A percentile compares a stretch with the other conserved stretches of the same genome.
Conservation (phyloP, 2,113 vertebrate species). For the Guaruba guarouba region DNA sequence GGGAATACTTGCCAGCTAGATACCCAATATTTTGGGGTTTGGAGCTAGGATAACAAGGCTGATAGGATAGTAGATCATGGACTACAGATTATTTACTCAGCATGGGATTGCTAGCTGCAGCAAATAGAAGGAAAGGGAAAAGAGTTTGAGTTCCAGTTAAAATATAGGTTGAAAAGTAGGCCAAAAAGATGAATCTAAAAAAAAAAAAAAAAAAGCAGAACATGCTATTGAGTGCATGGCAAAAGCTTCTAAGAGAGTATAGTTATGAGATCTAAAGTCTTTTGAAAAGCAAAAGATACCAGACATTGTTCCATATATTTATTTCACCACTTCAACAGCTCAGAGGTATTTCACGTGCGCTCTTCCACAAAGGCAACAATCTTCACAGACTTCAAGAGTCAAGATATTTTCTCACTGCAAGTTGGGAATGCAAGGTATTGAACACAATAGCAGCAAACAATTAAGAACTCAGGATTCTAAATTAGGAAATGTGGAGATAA, state of each 20-base stretch:
- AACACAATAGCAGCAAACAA: constrained; percentile 1
- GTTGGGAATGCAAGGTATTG: background rate
- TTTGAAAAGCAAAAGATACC: constrained; percentile 58
- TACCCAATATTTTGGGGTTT: constrained; percentile 55
- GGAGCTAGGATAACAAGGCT: constrained; percentile 71
- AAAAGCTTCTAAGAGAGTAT: constrained; percentile 33
- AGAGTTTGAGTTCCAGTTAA: constrained; percentile 67
- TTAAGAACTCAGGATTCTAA: background rate
- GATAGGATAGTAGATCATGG: constrained; percentile 69
- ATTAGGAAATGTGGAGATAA: background rate
- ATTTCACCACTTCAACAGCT: constrained; percentile 5
- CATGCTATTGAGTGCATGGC: background rate
- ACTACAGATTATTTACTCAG: constrained; percentile 77
- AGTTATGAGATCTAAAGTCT: constrained; percentile 44
- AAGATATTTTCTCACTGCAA: background rate
- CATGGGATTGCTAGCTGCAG: constrained; percentile 66
- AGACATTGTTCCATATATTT: constrained; percentile 39
- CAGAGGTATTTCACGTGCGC: constrained; percentile 8
- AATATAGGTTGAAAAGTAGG: constrained; percentile 71
- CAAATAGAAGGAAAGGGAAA: constrained; percentile 50
- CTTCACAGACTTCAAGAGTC: constrained; percentile 26
- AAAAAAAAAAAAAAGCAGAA: constrained; percentile 10
- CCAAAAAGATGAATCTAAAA: constrained; percentile 66
- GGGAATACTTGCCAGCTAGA: constrained; percentile 69
- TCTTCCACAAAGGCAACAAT: constrained; percentile 33